Conservation (phyloP, 1,140 invertebrate genomes). For the Pachypsylla venusta region DNA sequence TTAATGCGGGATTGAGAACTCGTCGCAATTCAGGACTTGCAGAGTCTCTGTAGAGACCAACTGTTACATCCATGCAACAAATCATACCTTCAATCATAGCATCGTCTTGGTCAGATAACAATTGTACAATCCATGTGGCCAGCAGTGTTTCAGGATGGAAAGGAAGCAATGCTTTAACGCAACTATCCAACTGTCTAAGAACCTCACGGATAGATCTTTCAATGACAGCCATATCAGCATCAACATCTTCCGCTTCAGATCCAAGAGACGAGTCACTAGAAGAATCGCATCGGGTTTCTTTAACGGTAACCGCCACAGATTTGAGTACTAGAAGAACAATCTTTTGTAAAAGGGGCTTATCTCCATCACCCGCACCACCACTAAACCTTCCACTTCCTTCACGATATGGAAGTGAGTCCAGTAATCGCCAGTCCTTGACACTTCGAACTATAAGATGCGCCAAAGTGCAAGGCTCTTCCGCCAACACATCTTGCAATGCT, state of each 20-base stretch:
- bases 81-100: conserved; percentile 84
- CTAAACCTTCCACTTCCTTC: conserved; percentile 37
- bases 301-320: conserved; percentile 75
- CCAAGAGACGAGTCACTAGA: conserved; percentile 55
- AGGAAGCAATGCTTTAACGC: conserved; percentile 61
- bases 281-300: conserved; percentile 71
- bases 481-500: conserved; percentile 66
- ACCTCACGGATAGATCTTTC: conserved; percentile 67
- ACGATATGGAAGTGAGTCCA: conserved; percentile 48
- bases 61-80: conserved; percentile 71
- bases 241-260: conserved; percentile 66
- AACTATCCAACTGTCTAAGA: conserved; percentile 59
- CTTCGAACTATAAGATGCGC: conserved; percentile 69
- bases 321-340: conserved; percentile 70
- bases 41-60: conserved; percentile 58
- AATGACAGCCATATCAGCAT: conserved; percentile 75
- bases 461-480: conserved; percentile 70
- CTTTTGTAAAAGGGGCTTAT: conserved; percentile 58
- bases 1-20: conserved; percentile 65
- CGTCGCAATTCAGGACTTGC: conserved; percentile 56
- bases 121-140: conserved; percentile 70
- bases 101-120: conserved; percentile 82
- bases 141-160: conserved; percentile 75
- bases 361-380: conserved; percentile 36
- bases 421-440: conserved; percentile 64